Percentiles rank a stretch among this genome's conserved stretches.
Conservation (phyloP, 2,888 invertebrate genomes). For the Zhengitettix transpicula region DNA sequence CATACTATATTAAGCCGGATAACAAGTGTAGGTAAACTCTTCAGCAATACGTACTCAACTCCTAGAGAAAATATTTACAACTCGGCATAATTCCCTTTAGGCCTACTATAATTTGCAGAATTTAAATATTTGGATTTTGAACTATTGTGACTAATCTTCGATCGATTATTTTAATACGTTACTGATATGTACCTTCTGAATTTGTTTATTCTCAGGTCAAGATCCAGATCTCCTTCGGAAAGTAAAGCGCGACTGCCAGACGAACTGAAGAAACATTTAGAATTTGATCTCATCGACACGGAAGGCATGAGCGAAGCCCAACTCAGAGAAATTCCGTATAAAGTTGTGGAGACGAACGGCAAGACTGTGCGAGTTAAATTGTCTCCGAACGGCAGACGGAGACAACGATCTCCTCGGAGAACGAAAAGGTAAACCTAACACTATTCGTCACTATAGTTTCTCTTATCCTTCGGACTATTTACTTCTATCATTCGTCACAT, state of each 20-base stretch:
- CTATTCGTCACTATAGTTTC: background rate
- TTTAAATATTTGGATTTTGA: too few species aligned
- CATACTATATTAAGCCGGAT: too few species aligned
- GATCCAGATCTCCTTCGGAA: conserved; percentile 49
- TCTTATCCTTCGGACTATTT: too few species aligned
- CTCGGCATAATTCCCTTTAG: too few species aligned
- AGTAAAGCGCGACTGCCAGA: conserved; percentile 54
- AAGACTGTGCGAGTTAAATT: conserved; percentile 5
- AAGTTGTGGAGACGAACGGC: conserved; percentile 49
- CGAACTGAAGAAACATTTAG: conserved; percentile 70
- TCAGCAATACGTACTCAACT: too few species aligned
- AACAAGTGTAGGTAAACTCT: too few species aligned
- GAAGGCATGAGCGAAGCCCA: conserved; percentile 78
- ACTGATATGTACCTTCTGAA: too few species aligned
- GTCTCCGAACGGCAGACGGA: conserved; percentile 8
- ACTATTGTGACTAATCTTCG: too few species aligned
- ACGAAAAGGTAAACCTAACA: conserved; percentile 16
- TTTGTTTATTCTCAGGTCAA: conserved; percentile 20
- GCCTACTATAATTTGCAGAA: too few species aligned
- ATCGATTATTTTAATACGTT: too few species aligned
- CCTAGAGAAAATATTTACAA: too few species aligned
- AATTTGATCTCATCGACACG: conserved; percentile 76
- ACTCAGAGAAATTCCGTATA: conserved; percentile 74
- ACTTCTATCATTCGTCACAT: too few species aligned
- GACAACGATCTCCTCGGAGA: conserved; percentile 14